These are phyloP conservation scores for Pelodytes ibericus DNA, from an alignment of 2,797 vertebrate species.

Conservation along the genomic window DNA sequence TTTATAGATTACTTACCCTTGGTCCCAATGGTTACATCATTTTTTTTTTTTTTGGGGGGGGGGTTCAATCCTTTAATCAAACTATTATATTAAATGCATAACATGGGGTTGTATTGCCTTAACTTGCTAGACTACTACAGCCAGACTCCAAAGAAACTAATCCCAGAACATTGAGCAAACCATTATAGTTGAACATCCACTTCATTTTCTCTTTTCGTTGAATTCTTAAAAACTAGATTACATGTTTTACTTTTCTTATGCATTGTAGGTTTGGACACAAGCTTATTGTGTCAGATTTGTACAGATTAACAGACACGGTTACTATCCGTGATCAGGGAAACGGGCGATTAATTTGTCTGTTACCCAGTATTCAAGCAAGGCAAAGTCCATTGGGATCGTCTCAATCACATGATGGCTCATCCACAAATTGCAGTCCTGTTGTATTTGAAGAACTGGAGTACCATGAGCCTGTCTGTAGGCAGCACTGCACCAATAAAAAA, in stretches of 20 bases:
- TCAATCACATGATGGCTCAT: constrained; percentile 89
- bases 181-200: no score
- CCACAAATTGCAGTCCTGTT: constrained; percentile 88
- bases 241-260: neutral
- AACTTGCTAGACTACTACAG: no score
- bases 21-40: no score
- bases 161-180: no score
- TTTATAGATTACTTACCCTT: no score
- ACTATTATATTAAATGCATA: no score
- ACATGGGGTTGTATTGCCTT: no score
- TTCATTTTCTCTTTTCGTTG: no score
- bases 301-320: constrained; percentile 87
- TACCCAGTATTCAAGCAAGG: constrained; percentile 85
- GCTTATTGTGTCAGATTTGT: constrained; percentile 83
- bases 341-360: constrained; percentile 86
- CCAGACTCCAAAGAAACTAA: no score
- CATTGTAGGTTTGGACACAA: constrained; percentile 85
- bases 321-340: constrained; percentile 88
- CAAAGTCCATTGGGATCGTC: constrained; percentile 93
- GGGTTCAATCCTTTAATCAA: no score
- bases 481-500: constrained; percentile 81
- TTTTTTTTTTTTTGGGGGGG: no score
- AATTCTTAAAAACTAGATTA: no score
- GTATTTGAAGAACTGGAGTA: constrained; percentile 96
- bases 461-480: constrained; percentile 92